Conservation (phyloP, 1,140 invertebrate species). For the Ceratina calcarata region DNA sequence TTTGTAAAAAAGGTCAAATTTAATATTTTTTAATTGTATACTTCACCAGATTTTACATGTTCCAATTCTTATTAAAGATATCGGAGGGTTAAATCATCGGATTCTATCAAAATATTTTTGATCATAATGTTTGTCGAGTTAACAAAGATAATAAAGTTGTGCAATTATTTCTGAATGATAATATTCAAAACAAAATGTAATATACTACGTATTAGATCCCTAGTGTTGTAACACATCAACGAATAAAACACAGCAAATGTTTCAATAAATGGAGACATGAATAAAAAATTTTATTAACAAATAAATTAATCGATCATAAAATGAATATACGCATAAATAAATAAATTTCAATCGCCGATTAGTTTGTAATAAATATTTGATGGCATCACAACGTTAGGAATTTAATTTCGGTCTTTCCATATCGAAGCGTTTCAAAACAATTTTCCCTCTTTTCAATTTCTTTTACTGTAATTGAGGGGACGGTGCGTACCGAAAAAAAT, state of each 20-base stretch:
- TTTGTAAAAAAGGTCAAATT: neutral
- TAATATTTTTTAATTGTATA: neutral
- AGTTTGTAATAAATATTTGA: neutral
- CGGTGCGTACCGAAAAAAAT: too few relatives aligned
- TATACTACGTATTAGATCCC: slow-evolving; percentile 27
- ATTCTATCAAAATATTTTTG: slow-evolving; percentile 1
- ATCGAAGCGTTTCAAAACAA: neutral
- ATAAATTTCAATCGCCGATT: neutral
- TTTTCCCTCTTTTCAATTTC: too few relatives aligned
- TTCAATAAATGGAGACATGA: neutral
- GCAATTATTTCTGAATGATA: neutral
- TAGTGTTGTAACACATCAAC: slow-evolving; percentile 15
- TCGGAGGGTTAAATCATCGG: slow-evolving; percentile 19
- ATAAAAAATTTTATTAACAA: neutral
- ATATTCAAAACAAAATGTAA: neutral
- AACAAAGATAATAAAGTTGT: neutral
- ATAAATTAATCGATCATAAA: neutral
- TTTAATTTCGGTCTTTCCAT: slow-evolving; percentile 13
- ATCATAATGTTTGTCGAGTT: neutral
- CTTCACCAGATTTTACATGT: slow-evolving; percentile 3
- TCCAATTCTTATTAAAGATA: neutral
- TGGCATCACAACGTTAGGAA: slow-evolving; percentile 27
- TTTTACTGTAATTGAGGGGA: too few relatives aligned
- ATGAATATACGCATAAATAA: neutral
- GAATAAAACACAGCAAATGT: neutral